Conservation (phyloP, 1,140 invertebrate species). For the Drosophila parabipectinata region DNA sequence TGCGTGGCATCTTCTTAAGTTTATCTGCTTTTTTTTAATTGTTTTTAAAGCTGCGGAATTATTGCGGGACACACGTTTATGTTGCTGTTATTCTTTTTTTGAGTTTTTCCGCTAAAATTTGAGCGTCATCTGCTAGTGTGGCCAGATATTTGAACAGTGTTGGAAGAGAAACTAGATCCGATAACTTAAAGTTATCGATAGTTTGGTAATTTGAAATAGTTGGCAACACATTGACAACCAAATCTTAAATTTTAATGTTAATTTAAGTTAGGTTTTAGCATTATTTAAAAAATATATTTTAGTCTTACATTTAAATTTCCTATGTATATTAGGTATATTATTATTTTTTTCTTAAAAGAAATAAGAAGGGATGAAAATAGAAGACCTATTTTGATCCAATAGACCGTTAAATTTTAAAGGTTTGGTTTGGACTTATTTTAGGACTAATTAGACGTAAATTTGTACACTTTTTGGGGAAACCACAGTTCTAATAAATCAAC, state of each 20-base stretch:
- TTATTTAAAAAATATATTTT: too few relatives aligned
- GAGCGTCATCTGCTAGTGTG: slow-evolving; percentile 24
- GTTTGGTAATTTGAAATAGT: background rate
- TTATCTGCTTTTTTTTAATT: background rate
- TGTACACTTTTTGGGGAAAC: too few relatives aligned
- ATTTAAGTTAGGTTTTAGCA: too few relatives aligned
- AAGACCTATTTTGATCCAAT: too few relatives aligned
- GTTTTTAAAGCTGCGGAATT: background rate
- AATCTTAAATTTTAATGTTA: background rate
- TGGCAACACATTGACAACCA: background rate
- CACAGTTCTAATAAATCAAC: too few relatives aligned
- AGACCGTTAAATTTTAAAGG: too few relatives aligned
- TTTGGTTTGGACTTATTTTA: too few relatives aligned
- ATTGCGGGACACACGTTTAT: background rate
- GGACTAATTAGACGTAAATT: too few relatives aligned
- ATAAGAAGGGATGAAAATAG: too few relatives aligned
- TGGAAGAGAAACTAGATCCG: background rate
- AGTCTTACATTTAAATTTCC: too few relatives aligned
- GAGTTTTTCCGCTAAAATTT: slow-evolving; percentile 66
- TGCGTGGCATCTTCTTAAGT: slow-evolving; percentile 68
- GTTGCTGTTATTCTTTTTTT: slow-evolving; percentile 33
- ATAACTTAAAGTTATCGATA: background rate
- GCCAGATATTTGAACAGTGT: background rate
- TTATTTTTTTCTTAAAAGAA: too few relatives aligned
- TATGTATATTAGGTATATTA: too few relatives aligned